Evolutionary conservation across 2,113 vertebrate genomes (phyloP), one percentile per base, ranked within the genome.

Genomic region (Anoura caudifer): DNA sequence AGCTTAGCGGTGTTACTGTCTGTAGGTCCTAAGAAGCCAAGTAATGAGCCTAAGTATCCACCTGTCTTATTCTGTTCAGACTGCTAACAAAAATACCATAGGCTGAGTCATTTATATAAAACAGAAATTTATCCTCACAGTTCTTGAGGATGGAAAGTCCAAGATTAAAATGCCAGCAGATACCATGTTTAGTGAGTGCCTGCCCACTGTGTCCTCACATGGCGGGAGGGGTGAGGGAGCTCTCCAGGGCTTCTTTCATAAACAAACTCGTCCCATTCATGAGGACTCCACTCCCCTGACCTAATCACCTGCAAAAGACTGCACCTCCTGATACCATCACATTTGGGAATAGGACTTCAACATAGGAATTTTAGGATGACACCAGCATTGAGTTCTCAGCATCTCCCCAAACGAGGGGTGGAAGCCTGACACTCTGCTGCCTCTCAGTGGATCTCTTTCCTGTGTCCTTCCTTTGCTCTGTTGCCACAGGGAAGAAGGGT

Each of bases 371-470:
- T 80, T 38, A 17, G 38, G 41, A 56, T 28, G 24, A 47, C 24
- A 31, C 17, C 3, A 41, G 28, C 7, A 54, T 33, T 70, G 41
- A 87, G 63, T 61, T 12, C n/a, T 26, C 72, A 36, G 4, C 5
- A 70, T 52, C n/a, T 20, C 54, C 31, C 7, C 9, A 24, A 31
- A 3, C 19, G 45, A 50, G 24, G 33, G 7, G 24, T 69, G 2
- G 24, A 61, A 52, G 0, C n/a, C 14, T 59, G 22, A 12, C 1
- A 12, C 7, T 38, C 4, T 9, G 4, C 5, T 81, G 5, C n/a
- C 47, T 87, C 52, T 41, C 63, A 47, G 4, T 13, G 13, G 3
- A 47, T 61, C 54, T 59, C 31, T 45, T 59, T 61, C 52, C 36
- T n/a, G 4, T n/a, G 45, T 6, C 7, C 8, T 26, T 43, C n/a